Evolutionary conservation across 64 coral and sea anemone genomes (phyloP).

Genomic region (Porites australiensis): DNA sequence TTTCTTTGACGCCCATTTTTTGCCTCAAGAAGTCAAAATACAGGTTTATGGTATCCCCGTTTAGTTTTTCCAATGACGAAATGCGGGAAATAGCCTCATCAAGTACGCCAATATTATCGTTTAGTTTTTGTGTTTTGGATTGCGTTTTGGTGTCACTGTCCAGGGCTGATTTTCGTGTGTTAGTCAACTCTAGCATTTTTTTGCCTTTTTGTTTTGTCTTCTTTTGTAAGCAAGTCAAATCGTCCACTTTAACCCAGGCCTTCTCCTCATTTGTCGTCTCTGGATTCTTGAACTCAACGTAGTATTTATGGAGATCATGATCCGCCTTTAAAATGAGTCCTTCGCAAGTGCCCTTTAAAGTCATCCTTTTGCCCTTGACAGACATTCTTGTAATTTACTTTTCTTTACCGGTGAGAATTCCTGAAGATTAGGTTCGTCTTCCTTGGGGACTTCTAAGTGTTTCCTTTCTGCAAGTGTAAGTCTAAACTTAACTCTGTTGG

Average conservation of each 20-base stretch:
- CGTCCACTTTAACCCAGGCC: conserved; percentile 50
- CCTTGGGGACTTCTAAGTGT: not conserved
- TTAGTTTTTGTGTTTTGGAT: conserved; percentile 10
- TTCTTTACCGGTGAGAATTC: not conserved
- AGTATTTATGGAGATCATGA: conserved; percentile 46
- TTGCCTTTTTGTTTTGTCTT: conserved; percentile 47
- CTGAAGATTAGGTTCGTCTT: not conserved
- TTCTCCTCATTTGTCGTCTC: conserved; percentile 10
- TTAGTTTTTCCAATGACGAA: conserved; percentile 37
- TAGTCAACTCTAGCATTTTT: not conserved
- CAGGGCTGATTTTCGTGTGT: not conserved
- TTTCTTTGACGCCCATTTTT: not conserved
- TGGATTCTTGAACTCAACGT: conserved; percentile 11
- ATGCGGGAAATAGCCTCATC: conserved; percentile 20
- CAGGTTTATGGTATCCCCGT: conserved; percentile 36
- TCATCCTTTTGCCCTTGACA: conserved; percentile 28
- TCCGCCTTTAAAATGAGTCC: conserved; percentile 48
- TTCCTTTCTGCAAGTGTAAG: conserved; percentile 8
- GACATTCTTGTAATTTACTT: conserved; percentile 39
- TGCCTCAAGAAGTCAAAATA: conserved; percentile 5
- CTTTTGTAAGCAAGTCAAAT: conserved; percentile 49
- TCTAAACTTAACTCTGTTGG: not conserved
- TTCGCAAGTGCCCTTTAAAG: conserved; percentile 52
- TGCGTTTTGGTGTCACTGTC: conserved; percentile 1
- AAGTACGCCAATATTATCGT: conserved; percentile 1